These are phyloP conservation scores for Parauchenoglanis punctatus DNA, from an alignment of 2,797 vertebrate genomes.

Conservation along the genomic window DNA sequence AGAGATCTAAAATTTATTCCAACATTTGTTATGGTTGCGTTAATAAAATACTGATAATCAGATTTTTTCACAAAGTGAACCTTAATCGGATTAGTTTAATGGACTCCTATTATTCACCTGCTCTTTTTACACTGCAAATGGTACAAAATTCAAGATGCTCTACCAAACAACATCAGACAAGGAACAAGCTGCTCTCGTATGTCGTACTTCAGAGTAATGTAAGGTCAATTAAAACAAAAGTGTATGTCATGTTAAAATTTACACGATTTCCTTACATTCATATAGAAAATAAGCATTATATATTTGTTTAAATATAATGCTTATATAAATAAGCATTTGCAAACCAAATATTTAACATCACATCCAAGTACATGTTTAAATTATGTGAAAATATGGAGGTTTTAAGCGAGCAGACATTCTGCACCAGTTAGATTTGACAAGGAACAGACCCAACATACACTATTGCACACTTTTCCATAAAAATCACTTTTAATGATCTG, in stretches of 20 bases:
- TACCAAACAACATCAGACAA: not conserved
- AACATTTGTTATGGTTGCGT: not conserved
- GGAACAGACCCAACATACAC: not conserved
- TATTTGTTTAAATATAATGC: too few species aligned
- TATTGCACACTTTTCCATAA: not conserved
- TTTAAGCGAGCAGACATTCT: not conserved
- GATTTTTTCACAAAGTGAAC: not conserved
- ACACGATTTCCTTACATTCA: not conserved
- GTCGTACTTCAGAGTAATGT: not conserved
- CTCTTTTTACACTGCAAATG: not conserved
- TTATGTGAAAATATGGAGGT: not conserved
- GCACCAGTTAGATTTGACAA: not conserved
- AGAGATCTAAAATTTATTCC: not conserved
- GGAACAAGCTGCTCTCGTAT: not conserved
- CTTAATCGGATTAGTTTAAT: not conserved
- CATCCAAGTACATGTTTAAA: not conserved
- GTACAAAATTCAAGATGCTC: not conserved
- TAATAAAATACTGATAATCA: not conserved
- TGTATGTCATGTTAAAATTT: not conserved
- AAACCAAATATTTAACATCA: not conserved
- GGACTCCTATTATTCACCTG: not conserved
- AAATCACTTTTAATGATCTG: not conserved
- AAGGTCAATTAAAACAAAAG: slow-evolving; percentile 4
- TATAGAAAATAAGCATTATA: not conserved
- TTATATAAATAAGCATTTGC: too few species aligned